A percentile compares a stretch with the other conserved stretches of the same genome.
Conservation (phyloP, 2,113 vertebrate genomes). For the Emydura subglobosa region DNA sequence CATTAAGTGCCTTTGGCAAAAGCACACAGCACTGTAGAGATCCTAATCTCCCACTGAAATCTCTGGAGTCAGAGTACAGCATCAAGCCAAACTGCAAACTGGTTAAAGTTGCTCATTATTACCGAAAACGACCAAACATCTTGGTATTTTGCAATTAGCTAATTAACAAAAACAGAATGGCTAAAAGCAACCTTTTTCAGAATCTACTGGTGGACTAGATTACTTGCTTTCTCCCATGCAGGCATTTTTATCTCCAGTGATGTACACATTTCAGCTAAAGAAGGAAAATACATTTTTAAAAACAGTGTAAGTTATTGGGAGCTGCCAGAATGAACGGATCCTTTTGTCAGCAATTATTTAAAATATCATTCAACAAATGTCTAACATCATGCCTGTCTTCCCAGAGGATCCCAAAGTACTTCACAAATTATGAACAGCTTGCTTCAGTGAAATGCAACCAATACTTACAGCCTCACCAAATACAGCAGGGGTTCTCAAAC, state of each 20-base stretch:
- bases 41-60: slow-evolving; percentile 62
- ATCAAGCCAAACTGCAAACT: slow-evolving; percentile 32
- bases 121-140: slow-evolving; percentile 42
- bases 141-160: slow-evolving; percentile 54
- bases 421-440: background rate
- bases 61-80: slow-evolving; percentile 48
- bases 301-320: slow-evolving; percentile 53
- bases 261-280: background rate
- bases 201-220: slow-evolving; percentile 53
- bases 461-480: background rate
- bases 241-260: slow-evolving; percentile 40
- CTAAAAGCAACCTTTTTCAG: slow-evolving; percentile 60
- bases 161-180: slow-evolving; percentile 43
- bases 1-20: slow-evolving; percentile 46
- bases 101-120: slow-evolving; percentile 58
- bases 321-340: slow-evolving; percentile 31
- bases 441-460: background rate
- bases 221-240: slow-evolving; percentile 26
- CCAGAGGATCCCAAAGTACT: slow-evolving; percentile 7
- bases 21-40: slow-evolving; percentile 54
- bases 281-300: slow-evolving; percentile 20
- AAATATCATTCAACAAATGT: slow-evolving; percentile 46
- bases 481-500: too few species aligned
- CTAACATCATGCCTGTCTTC: background rate
- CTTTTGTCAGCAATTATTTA: slow-evolving; percentile 65